These are phyloP conservation scores for Plutomurus gul DNA, from an alignment of 1,140 invertebrate genomes.

Conservation along the genomic window DNA sequence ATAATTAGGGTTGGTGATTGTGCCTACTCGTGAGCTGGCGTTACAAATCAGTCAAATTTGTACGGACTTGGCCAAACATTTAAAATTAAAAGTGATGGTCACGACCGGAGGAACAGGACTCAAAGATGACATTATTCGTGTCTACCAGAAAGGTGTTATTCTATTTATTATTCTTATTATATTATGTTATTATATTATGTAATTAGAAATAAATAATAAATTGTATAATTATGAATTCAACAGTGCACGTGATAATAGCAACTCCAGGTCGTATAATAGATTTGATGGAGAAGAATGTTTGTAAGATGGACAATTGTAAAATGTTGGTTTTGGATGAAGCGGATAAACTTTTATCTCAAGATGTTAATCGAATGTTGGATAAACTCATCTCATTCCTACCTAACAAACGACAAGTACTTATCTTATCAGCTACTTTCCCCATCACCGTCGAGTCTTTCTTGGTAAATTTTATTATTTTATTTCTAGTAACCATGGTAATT, in stretches of 20 bases:
- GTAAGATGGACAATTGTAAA: slow-evolving; percentile 92
- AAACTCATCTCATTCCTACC: slow-evolving; percentile 94
- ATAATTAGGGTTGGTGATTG: slow-evolving; percentile 93
- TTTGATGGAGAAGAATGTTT: slow-evolving; percentile 99
- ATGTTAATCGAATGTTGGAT: slow-evolving; percentile 99
- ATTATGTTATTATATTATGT: too few species aligned
- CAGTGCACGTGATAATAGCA: slow-evolving; percentile 98
- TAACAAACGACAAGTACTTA: slow-evolving; percentile 91
- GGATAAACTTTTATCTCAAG: slow-evolving; percentile 97
- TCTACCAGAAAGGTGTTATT: slow-evolving; percentile 87
- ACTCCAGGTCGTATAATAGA: slow-evolving; percentile 99
- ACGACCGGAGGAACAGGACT: slow-evolving; percentile 98
- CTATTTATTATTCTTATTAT: neutral
- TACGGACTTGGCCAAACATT: slow-evolving; percentile 96
- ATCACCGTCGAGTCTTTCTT: slow-evolving; percentile 99
- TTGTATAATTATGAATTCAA: slow-evolving; percentile 37
- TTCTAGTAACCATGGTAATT: neutral
- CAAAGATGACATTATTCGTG: slow-evolving; percentile 98
- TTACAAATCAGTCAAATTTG: slow-evolving; percentile 99
- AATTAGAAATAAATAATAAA: neutral
- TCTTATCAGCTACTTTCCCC: slow-evolving; percentile 99
- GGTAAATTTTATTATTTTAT: slow-evolving; percentile 61
- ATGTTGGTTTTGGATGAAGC: slow-evolving; percentile 98
- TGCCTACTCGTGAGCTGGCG: slow-evolving; percentile 97
- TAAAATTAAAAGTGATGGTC: slow-evolving; percentile 96